A percentile compares a stretch with the other conserved stretches of the same genome.
These are phyloP conservation scores for Mustela lutreola DNA, from an alignment of 2,113 vertebrate species.

Conservation along the genomic window DNA sequence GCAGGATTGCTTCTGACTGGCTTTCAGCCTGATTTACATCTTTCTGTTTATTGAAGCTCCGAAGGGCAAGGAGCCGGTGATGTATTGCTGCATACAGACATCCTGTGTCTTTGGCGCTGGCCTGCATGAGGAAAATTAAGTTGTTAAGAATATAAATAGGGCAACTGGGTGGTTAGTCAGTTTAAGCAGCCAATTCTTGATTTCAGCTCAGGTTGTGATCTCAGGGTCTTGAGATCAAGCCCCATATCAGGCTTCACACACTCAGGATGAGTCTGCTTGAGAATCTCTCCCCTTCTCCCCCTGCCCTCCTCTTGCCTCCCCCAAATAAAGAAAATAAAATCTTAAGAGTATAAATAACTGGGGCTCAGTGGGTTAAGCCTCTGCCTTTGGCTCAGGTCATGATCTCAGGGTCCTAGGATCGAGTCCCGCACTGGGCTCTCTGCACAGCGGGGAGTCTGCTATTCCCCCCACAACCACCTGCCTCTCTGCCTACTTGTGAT, in stretches of 20 bases:
- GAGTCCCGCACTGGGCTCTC: no score
- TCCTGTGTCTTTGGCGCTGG: conserved; percentile 88
- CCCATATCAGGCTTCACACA: background rate
- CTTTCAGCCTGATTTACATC: conserved; percentile 63
- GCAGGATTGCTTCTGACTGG: conserved; percentile 77
- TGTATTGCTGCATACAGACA: conserved; percentile 90
- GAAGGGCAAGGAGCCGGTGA: conserved; percentile 90
- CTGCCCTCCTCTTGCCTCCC: background rate
- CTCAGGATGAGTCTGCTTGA: background rate
- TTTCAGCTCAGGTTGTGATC: background rate
- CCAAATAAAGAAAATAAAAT: background rate
- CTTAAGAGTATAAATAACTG: background rate
- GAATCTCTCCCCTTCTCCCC: background rate
- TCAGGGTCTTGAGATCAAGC: background rate
- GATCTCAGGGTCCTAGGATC: no score
- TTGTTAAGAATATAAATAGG: background rate
- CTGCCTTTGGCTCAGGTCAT: no score
- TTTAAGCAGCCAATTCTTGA: background rate
- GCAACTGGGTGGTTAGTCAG: background rate
- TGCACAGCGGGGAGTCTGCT: no score
- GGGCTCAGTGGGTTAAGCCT: no score
- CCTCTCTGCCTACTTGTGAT: no score
- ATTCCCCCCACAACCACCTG: no score
- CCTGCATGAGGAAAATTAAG: conserved; percentile 80
- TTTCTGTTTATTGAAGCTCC: conserved; percentile 80